Base-by-base conservation (phyloP, 2,113 vertebrate genomes). In the Istiophorus platypterus region DNA sequence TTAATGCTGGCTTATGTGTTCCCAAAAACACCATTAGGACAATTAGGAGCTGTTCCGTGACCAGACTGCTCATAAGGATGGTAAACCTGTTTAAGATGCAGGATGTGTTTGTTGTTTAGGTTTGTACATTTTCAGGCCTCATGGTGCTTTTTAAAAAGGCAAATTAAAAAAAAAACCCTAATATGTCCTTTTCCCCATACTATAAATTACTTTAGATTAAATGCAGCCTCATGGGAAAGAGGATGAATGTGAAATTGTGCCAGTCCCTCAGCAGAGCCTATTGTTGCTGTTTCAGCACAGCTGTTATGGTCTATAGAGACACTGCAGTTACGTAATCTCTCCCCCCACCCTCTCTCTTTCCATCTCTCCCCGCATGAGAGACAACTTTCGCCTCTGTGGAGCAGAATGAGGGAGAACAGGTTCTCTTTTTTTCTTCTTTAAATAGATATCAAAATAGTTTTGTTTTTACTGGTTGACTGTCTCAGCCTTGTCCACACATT, bases 201-300 rank as follows among this genome's bases (percentile, higher is more conserved):
- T 80, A 84, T 64, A 82, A 84, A 41, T 69, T 24, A 76, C 76
- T 78, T 22, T 1, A 56, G 68, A 76, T 64, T 70, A 81, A 85
- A 80, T 66, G 66, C 26, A 14, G 73, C 65, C 78, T 72, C 54
- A 45, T 78, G 69, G 81, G 89, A 84, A 85, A 74, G 57, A 64
- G 68, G 62, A 72, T 77, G 26, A 77, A 78, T 37, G 49, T 52
- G 78, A 81, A 77, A 58, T 77, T 72, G 63, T 81, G 68, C 64
- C 78, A 81, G 52, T 75, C 78, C 64, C 71, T 62, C 24, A 52
- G 58, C 63, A 79, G 52, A 88, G 61, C 63, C 71, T 62, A 67
- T 87, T 84, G 81, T 86, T 78, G 49, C 84, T 75, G 54, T 84
- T 84, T 59, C 72, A 78, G 78, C 76, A 68, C 88, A 92, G 85